Conservation (phyloP, 2,113 vertebrate genomes). For the Calidris pygmaea region DNA sequence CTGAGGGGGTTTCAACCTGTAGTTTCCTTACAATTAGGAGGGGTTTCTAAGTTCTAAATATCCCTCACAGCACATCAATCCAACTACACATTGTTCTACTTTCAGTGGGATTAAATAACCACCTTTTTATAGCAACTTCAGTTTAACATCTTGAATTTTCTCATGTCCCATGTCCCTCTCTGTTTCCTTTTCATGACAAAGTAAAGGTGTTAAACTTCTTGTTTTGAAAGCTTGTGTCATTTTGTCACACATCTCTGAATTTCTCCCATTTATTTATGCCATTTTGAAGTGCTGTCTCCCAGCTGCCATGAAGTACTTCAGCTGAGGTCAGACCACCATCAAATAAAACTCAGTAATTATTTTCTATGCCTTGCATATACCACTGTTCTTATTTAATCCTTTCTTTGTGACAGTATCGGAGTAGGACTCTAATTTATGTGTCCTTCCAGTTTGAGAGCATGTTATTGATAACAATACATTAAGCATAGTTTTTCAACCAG, state of each 20-base stretch:
- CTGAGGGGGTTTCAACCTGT: background rate
- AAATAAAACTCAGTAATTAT: slow-evolving; percentile 11
- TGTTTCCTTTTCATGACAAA: background rate
- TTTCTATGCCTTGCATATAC: background rate
- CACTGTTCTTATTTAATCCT: background rate
- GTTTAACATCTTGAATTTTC: background rate
- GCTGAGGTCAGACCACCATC: background rate
- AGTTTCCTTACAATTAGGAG: background rate
- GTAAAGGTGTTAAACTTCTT: background rate
- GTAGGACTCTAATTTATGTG: background rate
- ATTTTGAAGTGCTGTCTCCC: background rate
- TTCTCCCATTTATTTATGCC: background rate
- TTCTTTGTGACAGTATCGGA: background rate
- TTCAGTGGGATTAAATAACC: background rate
- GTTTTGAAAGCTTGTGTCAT: background rate
- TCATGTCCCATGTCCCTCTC: background rate
- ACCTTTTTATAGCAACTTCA: background rate
- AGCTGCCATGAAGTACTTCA: background rate
- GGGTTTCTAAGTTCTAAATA: background rate
- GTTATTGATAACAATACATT: background rate
- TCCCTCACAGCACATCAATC: background rate
- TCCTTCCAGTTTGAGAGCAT: background rate
- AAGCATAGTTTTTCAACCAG: slow-evolving; percentile 2
- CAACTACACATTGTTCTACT: background rate
- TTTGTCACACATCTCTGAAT: background rate